These are phyloP conservation scores for Ennomos fuscantarius DNA, from an alignment of 2,888 invertebrate species.

Conservation along the genomic window DNA sequence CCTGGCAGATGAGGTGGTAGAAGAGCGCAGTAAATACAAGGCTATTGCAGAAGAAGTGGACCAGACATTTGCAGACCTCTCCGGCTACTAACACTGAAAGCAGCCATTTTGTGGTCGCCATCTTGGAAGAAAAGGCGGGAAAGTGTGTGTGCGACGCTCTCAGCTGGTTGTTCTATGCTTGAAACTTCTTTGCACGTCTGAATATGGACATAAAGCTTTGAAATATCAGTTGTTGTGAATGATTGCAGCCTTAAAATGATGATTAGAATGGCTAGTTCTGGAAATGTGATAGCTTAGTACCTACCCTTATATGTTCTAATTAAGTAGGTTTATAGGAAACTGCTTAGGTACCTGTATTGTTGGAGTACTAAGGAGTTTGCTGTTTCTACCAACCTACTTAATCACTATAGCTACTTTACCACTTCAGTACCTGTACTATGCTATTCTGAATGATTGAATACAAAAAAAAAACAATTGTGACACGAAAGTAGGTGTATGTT, in stretches of 20 bases:
- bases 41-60: constrained; percentile 99
- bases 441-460: too few relatives aligned
- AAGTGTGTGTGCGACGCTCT: constrained; percentile 36
- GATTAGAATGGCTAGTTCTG: constrained; percentile 24
- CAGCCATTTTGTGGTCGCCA: constrained; percentile 47
- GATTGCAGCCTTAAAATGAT: constrained; percentile 14
- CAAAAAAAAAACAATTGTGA: too few relatives aligned
- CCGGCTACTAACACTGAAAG: constrained; percentile 89
- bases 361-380: too few relatives aligned
- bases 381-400: too few relatives aligned
- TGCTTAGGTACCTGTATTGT: too few relatives aligned
- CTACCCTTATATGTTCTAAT: not conserved
- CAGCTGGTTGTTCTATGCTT: constrained; percentile 27
- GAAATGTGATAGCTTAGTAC: constrained; percentile 23
- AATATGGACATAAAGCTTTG: constrained; percentile 29
- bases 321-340: constrained; percentile 8
- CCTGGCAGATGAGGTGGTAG: constrained; percentile 92
- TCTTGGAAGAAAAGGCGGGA: constrained; percentile 51
- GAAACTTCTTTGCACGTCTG: constrained; percentile 33
- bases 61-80: constrained; percentile 97
- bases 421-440: too few relatives aligned
- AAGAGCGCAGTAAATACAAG: constrained; percentile 98
- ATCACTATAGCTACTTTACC: too few relatives aligned
- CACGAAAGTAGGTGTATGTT: too few relatives aligned
- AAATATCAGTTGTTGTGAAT: constrained; percentile 24